phyloP scores from a whole-genome alignment of 1,140 invertebrate genomes.

The Steinernema khuongi region DNA sequence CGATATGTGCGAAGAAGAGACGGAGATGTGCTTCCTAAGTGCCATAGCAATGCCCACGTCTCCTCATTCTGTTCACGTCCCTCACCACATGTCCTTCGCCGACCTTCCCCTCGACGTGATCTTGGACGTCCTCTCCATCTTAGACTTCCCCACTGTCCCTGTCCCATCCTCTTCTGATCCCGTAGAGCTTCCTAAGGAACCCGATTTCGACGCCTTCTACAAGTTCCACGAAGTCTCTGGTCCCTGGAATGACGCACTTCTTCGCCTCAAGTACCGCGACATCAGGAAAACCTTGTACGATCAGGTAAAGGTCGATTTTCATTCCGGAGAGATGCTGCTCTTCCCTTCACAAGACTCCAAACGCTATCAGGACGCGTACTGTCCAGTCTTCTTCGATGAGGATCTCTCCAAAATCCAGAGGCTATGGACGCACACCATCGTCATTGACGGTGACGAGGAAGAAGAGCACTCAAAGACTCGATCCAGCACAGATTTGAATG shows the following conservation, averaged over 20 bases:
- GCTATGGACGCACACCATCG: neutral
- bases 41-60: neutral
- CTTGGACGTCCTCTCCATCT: neutral
- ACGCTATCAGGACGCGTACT: neutral
- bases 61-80: neutral
- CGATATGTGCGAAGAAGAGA: neutral
- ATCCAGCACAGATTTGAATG: neutral
- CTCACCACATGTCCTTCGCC: neutral
- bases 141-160: neutral
- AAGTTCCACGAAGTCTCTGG: neutral
- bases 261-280: neutral
- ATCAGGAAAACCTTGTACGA: neutral
- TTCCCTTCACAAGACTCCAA: neutral
- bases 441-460: neutral
- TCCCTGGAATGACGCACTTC: neutral
- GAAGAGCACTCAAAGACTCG: neutral
- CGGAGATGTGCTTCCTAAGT: neutral
- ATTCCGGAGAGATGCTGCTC: neutral
- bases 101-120: neutral
- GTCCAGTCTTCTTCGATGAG: neutral
- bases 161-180: neutral
- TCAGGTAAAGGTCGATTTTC: neutral
- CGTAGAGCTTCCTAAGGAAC: neutral
- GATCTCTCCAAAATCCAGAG: neutral
- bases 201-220: neutral